These are phyloP conservation scores for Nerophis lumbriciformis DNA, from an alignment of 2,113 vertebrate species.

Conservation along the genomic window DNA sequence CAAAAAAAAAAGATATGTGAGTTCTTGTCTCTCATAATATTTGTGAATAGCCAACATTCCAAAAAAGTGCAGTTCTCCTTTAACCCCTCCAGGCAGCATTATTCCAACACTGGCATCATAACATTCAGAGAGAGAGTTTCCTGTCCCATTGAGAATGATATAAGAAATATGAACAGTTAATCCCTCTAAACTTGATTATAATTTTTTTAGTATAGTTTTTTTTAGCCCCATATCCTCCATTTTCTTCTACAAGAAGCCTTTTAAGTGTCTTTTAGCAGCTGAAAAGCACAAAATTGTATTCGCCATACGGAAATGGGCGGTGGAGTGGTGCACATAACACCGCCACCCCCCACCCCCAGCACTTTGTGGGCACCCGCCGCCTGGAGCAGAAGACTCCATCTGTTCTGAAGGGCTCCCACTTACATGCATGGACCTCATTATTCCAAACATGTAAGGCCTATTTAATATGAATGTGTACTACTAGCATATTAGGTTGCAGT, in stretches of 20 bases:
- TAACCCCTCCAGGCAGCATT: too few species aligned
- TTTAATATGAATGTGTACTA: conserved; percentile 4
- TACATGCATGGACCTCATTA: neutral
- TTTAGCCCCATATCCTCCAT: too few species aligned
- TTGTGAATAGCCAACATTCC: too few species aligned
- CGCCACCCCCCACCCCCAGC: neutral
- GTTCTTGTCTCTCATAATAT: too few species aligned
- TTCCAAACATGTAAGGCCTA: neutral
- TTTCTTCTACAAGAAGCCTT: neutral
- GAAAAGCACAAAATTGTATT: neutral
- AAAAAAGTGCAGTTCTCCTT: too few species aligned
- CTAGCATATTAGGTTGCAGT: neutral
- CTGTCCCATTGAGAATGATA: neutral
- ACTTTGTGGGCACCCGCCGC: neutral
- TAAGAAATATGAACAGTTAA: neutral
- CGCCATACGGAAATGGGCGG: neutral
- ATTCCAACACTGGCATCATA: too few species aligned
- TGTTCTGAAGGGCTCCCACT: conserved; percentile 7
- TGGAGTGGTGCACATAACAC: neutral
- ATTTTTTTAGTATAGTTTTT: neutral
- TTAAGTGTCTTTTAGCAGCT: neutral
- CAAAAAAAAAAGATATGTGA: too few species aligned
- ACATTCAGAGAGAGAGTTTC: too few species aligned
- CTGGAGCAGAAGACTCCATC: conserved; percentile 10
- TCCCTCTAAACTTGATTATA: neutral